A percentile compares a stretch with the other conserved stretches of the same genome.
phyloP scores from a whole-genome alignment of 2,888 invertebrate genomes.

The Cordylochernes scorpioides region DNA sequence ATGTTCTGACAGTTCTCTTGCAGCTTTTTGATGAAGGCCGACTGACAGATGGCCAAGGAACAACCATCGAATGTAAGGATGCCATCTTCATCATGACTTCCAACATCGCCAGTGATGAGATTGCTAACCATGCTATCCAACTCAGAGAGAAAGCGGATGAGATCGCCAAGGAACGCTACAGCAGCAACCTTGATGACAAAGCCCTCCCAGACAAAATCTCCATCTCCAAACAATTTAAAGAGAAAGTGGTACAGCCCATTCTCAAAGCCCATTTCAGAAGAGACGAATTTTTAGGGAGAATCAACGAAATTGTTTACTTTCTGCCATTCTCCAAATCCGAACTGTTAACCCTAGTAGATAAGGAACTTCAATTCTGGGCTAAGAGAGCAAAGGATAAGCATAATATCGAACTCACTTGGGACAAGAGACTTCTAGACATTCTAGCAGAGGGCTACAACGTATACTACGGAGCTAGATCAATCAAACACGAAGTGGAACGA shows the following conservation, averaged over 20 bases:
- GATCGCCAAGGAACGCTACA: slow-evolving; percentile 19
- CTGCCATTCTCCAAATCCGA: slow-evolving; percentile 61
- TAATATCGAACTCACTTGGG: slow-evolving; percentile 50
- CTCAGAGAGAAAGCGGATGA: slow-evolving; percentile 43
- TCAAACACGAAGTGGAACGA: slow-evolving; percentile 47
- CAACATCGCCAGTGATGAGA: slow-evolving; percentile 66
- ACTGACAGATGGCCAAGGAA: slow-evolving; percentile 65
- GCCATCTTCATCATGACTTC: slow-evolving; percentile 76
- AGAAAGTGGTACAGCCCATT: slow-evolving; percentile 53
- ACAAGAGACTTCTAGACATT: slow-evolving; percentile 47
- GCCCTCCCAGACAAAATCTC: slow-evolving; percentile 30
- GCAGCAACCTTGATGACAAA: slow-evolving; percentile 20
- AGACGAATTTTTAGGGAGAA: slow-evolving; percentile 71
- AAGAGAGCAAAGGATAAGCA: slow-evolving; percentile 36
- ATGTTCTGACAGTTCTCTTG: slow-evolving; percentile 60
- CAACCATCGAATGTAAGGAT: slow-evolving; percentile 64
- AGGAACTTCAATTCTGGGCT: slow-evolving; percentile 54
- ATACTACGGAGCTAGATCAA: slow-evolving; percentile 66
- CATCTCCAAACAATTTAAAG: slow-evolving; percentile 42
- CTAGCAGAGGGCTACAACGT: slow-evolving; percentile 58
- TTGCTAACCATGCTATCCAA: slow-evolving; percentile 50
- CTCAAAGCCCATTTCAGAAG: slow-evolving; percentile 55
- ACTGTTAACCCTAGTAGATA: slow-evolving; percentile 43
- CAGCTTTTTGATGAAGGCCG: slow-evolving; percentile 77
- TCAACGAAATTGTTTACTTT: slow-evolving; percentile 80